phyloP scores from a whole-genome alignment of 1,140 invertebrate genomes.

The Drosophila mauritiana region DNA sequence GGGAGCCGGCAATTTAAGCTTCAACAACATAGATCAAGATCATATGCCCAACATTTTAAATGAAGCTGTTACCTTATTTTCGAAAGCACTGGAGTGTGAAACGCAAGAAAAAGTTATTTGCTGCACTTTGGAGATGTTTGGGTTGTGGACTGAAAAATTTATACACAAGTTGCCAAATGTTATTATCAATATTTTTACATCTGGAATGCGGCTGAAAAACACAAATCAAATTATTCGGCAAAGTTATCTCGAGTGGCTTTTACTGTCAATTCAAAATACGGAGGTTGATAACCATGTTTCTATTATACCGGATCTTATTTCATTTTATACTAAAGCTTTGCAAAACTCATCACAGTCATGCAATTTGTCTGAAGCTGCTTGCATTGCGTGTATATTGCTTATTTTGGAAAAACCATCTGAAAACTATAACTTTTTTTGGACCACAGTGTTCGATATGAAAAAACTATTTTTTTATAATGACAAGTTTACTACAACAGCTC shows the following conservation, averaged over 20 bases:
- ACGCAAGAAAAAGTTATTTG: constrained; percentile 96
- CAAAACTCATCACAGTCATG: constrained; percentile 87
- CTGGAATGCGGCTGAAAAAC: constrained; percentile 91
- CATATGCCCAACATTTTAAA: constrained; percentile 87
- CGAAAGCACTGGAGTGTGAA: constrained; percentile 93
- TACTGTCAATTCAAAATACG: constrained; percentile 86
- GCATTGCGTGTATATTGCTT: constrained; percentile 90
- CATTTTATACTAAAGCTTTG: constrained; percentile 89
- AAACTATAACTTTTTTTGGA: constrained; percentile 87
- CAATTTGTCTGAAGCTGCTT: constrained; percentile 91
- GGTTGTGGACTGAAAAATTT: constrained; percentile 91
- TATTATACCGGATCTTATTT: constrained; percentile 86
- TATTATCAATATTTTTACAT: constrained; percentile 92
- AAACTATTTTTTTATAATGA: constrained; percentile 93
- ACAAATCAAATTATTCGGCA: constrained; percentile 91
- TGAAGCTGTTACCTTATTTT: constrained; percentile 88
- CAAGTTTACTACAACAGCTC: constrained; percentile 89
- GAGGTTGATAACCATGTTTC: constrained; percentile 27
- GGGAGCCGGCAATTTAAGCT: constrained; percentile 92
- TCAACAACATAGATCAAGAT: constrained; percentile 88
- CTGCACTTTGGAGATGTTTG: constrained; percentile 91
- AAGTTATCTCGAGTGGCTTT: constrained; percentile 91
- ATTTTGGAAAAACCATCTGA: constrained; percentile 86
- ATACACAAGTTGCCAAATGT: constrained; percentile 88
- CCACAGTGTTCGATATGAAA: constrained; percentile 88